Base-by-base conservation (phyloP, 2,797 vertebrate species). In the Alca torda region DNA sequence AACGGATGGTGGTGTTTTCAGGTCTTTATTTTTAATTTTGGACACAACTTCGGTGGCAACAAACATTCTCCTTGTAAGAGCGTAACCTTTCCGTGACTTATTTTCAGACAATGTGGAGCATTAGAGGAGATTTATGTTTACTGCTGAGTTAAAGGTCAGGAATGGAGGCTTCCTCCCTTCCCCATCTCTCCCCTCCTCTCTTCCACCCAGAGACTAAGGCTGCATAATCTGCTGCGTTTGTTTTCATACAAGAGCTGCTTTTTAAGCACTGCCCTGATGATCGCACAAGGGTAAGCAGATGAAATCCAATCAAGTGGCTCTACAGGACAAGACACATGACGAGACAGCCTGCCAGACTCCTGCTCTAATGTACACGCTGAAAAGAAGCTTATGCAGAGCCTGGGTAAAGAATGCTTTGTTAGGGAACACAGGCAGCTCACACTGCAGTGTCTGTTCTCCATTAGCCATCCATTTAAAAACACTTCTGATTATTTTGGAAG, bases 301-400 rank as follows among this genome's bases (percentile, higher is more conserved):
- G 92, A 98, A 98, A 98, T 97, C 97, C 97, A 98, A 97, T 98
- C 94, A 98, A 97, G 97, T 92, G 84, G 92, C 98, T 97, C 96
- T 88, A 97, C 95, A 88, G 97, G 97, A 97, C 94, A 94, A 96
- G 95, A 97, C 95, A 97, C 95, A 96, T 81, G 96, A 97, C 68
- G 86, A 96, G 95, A 83, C 86, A 96, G 93, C 86, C 96, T 91
- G 96, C 96, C 96, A 97, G 91, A 79, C 96, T 97, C 95, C 86
- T 84, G 85, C 82, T 94, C 93, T 96, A 96, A 97, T 93, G 95
- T 95, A 96, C 88, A 84, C 20, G 87, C 79, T 88, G 90, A 96
- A 97, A 98, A 95, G 91, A 39, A 90, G 91, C 93, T 97, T 97
- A 96, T 88, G 91, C 92, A 90, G 84, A 96, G 93, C 95, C 91